Percentiles rank a stretch among this genome's conserved stretches.
Evolutionary conservation across 2,888 invertebrate species (phyloP).

Genomic region (Corythucha ciliata): DNA sequence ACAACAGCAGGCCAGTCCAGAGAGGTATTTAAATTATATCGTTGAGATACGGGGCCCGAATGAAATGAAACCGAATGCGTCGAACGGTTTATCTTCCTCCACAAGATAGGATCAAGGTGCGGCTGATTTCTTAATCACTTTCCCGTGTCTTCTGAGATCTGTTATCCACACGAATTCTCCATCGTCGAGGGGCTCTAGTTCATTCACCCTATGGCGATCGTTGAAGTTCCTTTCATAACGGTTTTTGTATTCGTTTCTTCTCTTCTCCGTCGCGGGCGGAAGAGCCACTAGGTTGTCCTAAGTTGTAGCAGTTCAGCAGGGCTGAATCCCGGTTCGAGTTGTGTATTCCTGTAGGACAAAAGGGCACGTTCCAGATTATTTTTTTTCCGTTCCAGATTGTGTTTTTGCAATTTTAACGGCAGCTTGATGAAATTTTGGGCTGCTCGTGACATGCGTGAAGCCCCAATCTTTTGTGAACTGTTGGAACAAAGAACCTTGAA

Average conservation of each 20-base stretch:
- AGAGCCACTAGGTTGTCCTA: neutral
- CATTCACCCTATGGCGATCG: constrained; percentile 2
- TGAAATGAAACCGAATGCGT: constrained; percentile 7
- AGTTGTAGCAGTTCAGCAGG: constrained; percentile 5
- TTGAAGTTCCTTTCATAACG: constrained; percentile 7
- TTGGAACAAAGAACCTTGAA: constrained; percentile 8
- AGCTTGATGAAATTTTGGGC: constrained; percentile 8
- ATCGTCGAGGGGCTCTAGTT: neutral
- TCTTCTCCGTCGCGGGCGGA: too few species aligned
- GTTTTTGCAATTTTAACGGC: constrained; percentile 10
- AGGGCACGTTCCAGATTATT: constrained; percentile 2
- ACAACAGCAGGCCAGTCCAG: too few species aligned
- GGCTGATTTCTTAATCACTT: constrained; percentile 9
- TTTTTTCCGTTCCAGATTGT: neutral
- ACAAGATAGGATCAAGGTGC: constrained; percentile 12
- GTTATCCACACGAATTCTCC: constrained; percentile 13
- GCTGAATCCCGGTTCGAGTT: neutral
- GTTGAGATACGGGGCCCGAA: constrained; percentile 12
- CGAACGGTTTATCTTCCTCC: constrained; percentile 6
- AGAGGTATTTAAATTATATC: too few species aligned
- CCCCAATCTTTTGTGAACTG: too few species aligned
- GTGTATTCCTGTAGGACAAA: constrained; percentile 8
- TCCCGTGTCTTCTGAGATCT: constrained; percentile 6
- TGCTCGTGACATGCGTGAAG: constrained; percentile 1
- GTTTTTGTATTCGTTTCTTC: neutral